These are phyloP conservation scores for Porites cylindrica DNA, from an alignment of 92 coral and sea anemone genomes.

Conservation along the genomic window DNA sequence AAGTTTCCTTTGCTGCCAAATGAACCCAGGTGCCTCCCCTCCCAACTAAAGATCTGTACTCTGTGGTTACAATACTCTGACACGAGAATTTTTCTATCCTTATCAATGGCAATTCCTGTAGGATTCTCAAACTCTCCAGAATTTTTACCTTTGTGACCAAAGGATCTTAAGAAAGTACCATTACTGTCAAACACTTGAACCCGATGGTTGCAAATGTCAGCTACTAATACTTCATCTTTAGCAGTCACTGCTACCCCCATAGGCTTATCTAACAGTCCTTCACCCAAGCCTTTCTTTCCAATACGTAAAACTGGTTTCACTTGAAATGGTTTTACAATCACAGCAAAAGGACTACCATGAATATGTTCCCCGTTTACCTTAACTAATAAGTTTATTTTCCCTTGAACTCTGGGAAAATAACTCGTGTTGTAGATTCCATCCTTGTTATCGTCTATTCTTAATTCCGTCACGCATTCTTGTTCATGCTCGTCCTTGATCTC, in stretches of 20 bases:
- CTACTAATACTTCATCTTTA: slow-evolving; percentile 1
- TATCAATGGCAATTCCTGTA: neutral
- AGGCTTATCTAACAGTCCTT: neutral
- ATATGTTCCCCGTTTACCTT: slow-evolving; percentile 3
- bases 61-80: neutral
- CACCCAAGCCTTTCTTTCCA: neutral
- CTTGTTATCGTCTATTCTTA: neutral
- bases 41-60: neutral
- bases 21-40: too few relatives aligned
- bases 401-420: slow-evolving; percentile 4
- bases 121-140: neutral
- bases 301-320: neutral
- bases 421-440: neutral
- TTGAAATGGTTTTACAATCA: neutral
- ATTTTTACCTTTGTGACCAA: neutral
- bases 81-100: neutral
- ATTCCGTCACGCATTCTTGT: neutral
- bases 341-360: neutral
- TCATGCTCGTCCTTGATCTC: neutral
- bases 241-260: neutral
- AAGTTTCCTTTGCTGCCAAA: too few relatives aligned
- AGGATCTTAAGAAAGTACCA: too few relatives aligned
- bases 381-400: neutral
- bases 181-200: too few relatives aligned
- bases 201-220: neutral